Percentiles rank a stretch among this genome's conserved stretches.
phyloP scores from a whole-genome alignment of 2,888 invertebrate species.

The Cerceris ruficornis region DNA sequence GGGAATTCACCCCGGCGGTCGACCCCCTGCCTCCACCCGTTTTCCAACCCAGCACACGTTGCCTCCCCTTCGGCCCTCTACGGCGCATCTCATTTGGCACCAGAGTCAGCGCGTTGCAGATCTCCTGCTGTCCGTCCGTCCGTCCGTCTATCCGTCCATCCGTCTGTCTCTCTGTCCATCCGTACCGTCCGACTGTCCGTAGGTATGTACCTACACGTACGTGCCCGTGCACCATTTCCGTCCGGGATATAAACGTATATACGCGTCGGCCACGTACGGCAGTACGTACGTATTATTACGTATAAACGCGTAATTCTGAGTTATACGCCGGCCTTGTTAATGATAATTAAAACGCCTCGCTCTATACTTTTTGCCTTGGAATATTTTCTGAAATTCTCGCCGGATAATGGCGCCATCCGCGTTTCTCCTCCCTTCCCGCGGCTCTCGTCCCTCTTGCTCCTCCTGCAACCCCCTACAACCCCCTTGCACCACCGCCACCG shows the following conservation, averaged over 20 bases:
- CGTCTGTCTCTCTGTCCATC: constrained; percentile 54
- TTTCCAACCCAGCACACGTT: constrained; percentile 55
- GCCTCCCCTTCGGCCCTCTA: constrained; percentile 52
- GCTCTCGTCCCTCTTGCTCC: constrained; percentile 12
- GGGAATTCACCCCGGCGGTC: constrained; percentile 78
- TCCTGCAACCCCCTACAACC: constrained; percentile 17
- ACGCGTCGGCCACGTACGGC: constrained; percentile 63
- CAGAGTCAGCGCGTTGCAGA: constrained; percentile 74
- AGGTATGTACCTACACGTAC: constrained; percentile 49
- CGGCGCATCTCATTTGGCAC: constrained; percentile 76
- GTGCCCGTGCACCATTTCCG: constrained; percentile 38
- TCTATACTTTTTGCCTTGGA: constrained; percentile 74
- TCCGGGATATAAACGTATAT: constrained; percentile 45
- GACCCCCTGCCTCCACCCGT: constrained; percentile 58
- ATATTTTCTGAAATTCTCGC: constrained; percentile 71
- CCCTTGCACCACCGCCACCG: constrained; percentile 20
- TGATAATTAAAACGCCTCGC: constrained; percentile 81
- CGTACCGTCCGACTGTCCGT: constrained; percentile 62
- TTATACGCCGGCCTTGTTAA: constrained; percentile 80
- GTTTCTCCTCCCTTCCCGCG: constrained; percentile 27
- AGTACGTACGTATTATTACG: constrained; percentile 77
- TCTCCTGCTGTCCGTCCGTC: constrained; percentile 69
- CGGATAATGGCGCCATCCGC: constrained; percentile 68
- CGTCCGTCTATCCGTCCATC: constrained; percentile 54
- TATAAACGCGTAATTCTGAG: constrained; percentile 81